Evolutionary conservation across 2,888 invertebrate genomes (phyloP).

Genomic region (Drosophila kuntzei): DNA sequence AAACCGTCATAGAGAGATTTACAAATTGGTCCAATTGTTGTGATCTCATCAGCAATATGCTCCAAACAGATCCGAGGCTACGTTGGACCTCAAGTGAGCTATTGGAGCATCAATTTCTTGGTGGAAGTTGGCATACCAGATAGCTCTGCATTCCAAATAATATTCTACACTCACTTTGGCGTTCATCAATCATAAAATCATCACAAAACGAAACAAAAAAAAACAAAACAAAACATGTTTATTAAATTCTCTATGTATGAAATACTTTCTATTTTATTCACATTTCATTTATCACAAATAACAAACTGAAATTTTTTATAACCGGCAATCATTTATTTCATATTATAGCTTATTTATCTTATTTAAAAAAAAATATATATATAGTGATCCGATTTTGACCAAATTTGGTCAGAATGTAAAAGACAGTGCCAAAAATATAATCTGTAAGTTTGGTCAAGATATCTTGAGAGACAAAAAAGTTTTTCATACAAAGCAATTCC

Average conservation of each 20-base stretch:
- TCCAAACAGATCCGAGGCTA: not conserved
- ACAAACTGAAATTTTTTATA: not conserved
- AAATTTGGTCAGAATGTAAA: too few species aligned
- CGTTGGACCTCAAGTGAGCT: not conserved
- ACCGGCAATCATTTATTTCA: not conserved
- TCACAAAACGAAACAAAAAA: not conserved
- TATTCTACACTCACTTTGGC: not conserved
- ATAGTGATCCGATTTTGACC: too few species aligned
- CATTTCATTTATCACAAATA: not conserved
- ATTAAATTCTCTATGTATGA: constrained; percentile 5
- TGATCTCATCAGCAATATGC: not conserved
- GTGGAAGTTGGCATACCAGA: not conserved
- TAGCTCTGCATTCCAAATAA: not conserved
- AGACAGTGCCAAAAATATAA: too few species aligned
- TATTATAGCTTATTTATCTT: too few species aligned
- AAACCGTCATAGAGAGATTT: not conserved
- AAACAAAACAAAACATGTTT: not conserved
- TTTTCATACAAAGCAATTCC: too few species aligned
- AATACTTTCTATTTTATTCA: not conserved
- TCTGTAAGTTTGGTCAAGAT: too few species aligned
- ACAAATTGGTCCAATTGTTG: not conserved
- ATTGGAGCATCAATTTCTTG: not conserved
- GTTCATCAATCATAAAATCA: not conserved
- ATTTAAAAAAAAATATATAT: too few species aligned
- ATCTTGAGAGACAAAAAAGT: too few species aligned